phyloP scores from a whole-genome alignment of 2,797 vertebrate species.

The Triplophysa yarkandensis region DNA sequence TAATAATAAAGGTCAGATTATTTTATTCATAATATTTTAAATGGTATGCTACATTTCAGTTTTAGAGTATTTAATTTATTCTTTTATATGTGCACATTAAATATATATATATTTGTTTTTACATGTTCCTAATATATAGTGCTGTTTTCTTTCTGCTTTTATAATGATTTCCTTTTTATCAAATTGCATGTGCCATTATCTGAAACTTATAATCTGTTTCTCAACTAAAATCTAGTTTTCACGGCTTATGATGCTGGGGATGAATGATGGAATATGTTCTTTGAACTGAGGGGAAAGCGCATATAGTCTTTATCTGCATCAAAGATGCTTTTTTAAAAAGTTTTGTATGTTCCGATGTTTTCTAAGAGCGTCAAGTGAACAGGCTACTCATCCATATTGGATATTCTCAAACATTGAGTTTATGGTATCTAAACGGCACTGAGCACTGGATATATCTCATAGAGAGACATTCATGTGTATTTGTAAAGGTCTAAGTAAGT shows the following conservation, averaged over 20 bases:
- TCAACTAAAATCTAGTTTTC: background rate
- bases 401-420: slow-evolving; percentile 24
- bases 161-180: background rate
- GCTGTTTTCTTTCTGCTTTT: slow-evolving; percentile 4
- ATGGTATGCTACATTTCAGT: slow-evolving; percentile 65
- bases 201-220: slow-evolving; percentile 23
- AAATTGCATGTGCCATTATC: slow-evolving; percentile 19
- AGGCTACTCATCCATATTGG: slow-evolving; percentile 35
- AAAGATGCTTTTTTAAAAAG: background rate
- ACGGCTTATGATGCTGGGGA: background rate
- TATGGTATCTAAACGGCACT: slow-evolving; percentile 13
- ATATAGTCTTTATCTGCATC: background rate
- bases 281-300: slow-evolving; percentile 1
- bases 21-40: slow-evolving; percentile 55
- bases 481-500: slow-evolving; percentile 22
- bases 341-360: background rate
- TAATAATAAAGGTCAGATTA: slow-evolving; percentile 51
- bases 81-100: slow-evolving; percentile 19
- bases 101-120: slow-evolving; percentile 12
- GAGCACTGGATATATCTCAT: slow-evolving; percentile 9
- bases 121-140: slow-evolving; percentile 5
- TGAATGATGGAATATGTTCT: slow-evolving; percentile 1
- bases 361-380: slow-evolving; percentile 7
- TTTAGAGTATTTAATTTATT: slow-evolving; percentile 57
- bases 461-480: slow-evolving; percentile 17